phyloP scores from a whole-genome alignment of 2,888 invertebrate genomes.

The Liodrosophila aerea region DNA sequence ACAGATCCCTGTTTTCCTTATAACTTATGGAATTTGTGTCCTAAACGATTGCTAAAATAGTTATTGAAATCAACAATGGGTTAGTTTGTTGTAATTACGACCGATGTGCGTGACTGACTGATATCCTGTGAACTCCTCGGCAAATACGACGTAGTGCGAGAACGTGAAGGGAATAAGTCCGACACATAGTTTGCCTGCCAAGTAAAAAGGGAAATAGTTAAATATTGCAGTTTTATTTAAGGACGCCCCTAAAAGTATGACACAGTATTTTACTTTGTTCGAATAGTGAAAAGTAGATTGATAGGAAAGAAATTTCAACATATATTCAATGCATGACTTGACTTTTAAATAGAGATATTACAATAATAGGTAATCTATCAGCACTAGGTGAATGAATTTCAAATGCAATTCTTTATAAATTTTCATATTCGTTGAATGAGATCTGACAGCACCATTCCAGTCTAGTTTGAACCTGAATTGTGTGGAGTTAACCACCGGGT shows the following conservation, averaged over 20 bases:
- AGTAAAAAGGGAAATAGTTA: conserved; percentile 9
- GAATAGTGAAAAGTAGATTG: not conserved
- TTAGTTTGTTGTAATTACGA: conserved; percentile 58
- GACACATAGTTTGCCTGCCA: conserved; percentile 81
- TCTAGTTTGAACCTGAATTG: too few relatives aligned
- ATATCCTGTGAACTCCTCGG: conserved; percentile 76
- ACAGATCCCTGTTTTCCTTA: conserved; percentile 34
- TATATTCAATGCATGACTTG: too few relatives aligned
- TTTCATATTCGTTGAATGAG: too few relatives aligned
- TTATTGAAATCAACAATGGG: conserved; percentile 8
- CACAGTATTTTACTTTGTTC: not conserved
- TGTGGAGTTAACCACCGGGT: not conserved
- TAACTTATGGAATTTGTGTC: conserved; percentile 64
- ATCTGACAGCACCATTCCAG: too few relatives aligned
- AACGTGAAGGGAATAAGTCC: conserved; percentile 71
- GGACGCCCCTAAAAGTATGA: conserved; percentile 63
- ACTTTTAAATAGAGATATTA: too few relatives aligned
- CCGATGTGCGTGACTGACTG: conserved; percentile 58
- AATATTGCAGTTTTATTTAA: not conserved
- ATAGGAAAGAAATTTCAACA: too few relatives aligned
- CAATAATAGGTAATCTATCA: too few relatives aligned
- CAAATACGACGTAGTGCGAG: conserved; percentile 65
- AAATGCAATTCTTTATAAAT: too few relatives aligned
- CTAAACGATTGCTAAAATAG: conserved; percentile 27
- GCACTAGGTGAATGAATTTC: too few relatives aligned